Base-by-base conservation (phyloP, 2,888 invertebrate genomes). In the Yponomeuta cagnagella region DNA sequence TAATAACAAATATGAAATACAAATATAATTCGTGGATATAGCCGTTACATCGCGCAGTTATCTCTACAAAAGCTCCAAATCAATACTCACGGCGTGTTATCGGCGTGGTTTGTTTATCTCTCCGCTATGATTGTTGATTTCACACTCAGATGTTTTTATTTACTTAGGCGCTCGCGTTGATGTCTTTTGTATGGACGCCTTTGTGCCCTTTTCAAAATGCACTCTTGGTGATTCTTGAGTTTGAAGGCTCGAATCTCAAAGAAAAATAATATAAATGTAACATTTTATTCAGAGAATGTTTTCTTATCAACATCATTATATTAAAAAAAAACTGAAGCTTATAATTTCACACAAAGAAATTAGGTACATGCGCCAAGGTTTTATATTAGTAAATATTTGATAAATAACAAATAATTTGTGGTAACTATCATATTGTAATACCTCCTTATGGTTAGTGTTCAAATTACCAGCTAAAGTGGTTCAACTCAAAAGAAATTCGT, bases 111-210 rank as follows among this genome's bases (percentile, higher is more conserved):
- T 70, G 64, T 67, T 52, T 70, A 67, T 67, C 66, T 70, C 15
- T 33, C 15, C 37, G 70, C 31, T 30, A 15, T 33, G 65, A 65
- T 30, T 65, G 33, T 65, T 58, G 52, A 12, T 65, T 68, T 68
- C n/a, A 23, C 48, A 15, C 48, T 68, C 48, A 23, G n/a, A 30
- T 43, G 52, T 77, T 82, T 77, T 82, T 82, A 73, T 76, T 78
- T 83, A 76, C 83, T 82, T 79, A 80, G 77, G 73, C 76, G 73
- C 77, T 8, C 88, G 87, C 91, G 91, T 92, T 91, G 88, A 91
- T 81, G 82, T 91, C 91, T 92, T 90, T 91, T 88, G 78, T 81
- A 82, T 43, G 52, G 30, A 48, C 67, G 48, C 52, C 52, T 58
- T 58, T 58, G 68, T 5, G n/a, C 63, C 52, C 23, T 48, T 65